A percentile compares a stretch with the other conserved stretches of the same genome.
These are phyloP conservation scores for Matsumurasca onukii DNA, from an alignment of 1,140 invertebrate species.

Conservation along the genomic window DNA sequence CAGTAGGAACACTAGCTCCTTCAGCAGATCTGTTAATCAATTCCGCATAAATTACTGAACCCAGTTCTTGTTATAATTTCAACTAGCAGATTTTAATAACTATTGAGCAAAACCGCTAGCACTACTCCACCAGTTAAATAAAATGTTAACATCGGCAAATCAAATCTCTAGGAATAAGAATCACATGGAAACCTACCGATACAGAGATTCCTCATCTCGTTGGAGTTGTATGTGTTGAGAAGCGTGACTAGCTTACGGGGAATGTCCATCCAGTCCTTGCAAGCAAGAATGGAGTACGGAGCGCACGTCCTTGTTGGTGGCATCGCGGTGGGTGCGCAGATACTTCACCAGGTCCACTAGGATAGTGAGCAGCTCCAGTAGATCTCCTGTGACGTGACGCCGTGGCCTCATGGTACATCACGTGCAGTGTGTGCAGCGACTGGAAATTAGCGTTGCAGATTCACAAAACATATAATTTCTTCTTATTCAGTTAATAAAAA, in stretches of 20 bases:
- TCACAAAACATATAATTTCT: too few relatives aligned
- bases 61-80: too few relatives aligned
- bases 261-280: constrained; percentile 84
- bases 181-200: constrained; percentile 70
- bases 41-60: too few relatives aligned
- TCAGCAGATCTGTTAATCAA: constrained; percentile 72
- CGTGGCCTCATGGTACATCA: constrained; percentile 92
- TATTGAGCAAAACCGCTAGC: too few relatives aligned
- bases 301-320: constrained; percentile 64
- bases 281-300: constrained; percentile 60
- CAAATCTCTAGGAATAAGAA: too few relatives aligned
- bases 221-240: constrained; percentile 88
- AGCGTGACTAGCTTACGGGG: constrained; percentile 81
- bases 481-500: too few relatives aligned
- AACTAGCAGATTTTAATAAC: too few relatives aligned
- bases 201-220: constrained; percentile 75
- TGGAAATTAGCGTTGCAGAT: too few relatives aligned
- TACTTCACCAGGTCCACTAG: constrained; percentile 70
- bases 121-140: too few relatives aligned
- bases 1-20: constrained; percentile 80
- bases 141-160: too few relatives aligned
- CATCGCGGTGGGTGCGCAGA: constrained; percentile 62
- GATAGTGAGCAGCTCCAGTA: constrained; percentile 79
- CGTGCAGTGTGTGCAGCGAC: constrained; percentile 86
- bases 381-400: constrained; percentile 82